phyloP scores from a whole-genome alignment of 2,888 invertebrate species.

The Agrenia bidenticulata region DNA sequence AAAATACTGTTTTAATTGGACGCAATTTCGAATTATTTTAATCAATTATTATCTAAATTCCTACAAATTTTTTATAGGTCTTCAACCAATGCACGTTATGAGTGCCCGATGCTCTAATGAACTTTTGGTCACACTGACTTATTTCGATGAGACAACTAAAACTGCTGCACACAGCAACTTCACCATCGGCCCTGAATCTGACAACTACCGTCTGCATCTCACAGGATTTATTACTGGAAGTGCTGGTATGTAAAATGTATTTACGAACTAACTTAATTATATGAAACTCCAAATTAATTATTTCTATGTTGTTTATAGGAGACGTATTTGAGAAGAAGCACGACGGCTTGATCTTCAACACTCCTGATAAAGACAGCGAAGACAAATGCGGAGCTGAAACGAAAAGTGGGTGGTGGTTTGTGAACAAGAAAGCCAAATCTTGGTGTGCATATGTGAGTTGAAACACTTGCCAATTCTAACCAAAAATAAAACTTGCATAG shows the following conservation, averaged over 20 bases:
- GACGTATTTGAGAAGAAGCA: slow-evolving; percentile 34
- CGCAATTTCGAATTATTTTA: no score
- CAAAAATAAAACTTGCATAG: no score
- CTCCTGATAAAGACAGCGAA: slow-evolving; percentile 34
- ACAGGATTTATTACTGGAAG: slow-evolving; percentile 31
- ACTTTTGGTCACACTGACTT: slow-evolving; percentile 39
- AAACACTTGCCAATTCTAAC: no score
- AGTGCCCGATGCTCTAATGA: slow-evolving; percentile 35
- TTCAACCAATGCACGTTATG: slow-evolving; percentile 30
- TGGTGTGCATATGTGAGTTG: slow-evolving; percentile 31
- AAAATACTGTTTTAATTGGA: no score
- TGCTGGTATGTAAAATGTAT: slow-evolving; percentile 30
- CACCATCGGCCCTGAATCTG: slow-evolving; percentile 28
- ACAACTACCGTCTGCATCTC: slow-evolving; percentile 31
- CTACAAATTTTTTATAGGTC: slow-evolving; percentile 1
- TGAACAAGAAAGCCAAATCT: slow-evolving; percentile 34
- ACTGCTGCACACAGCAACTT: slow-evolving; percentile 37
- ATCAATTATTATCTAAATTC: no score
- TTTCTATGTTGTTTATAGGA: no score
- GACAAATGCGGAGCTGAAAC: slow-evolving; percentile 24
- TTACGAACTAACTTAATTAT: no score
- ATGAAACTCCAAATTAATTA: no score
- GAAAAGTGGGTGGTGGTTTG: slow-evolving; percentile 13
- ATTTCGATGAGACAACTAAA: slow-evolving; percentile 35
- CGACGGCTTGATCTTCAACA: slow-evolving; percentile 33